Conservation (phyloP, 2,888 invertebrate species). For the Phorcus lineatus region DNA sequence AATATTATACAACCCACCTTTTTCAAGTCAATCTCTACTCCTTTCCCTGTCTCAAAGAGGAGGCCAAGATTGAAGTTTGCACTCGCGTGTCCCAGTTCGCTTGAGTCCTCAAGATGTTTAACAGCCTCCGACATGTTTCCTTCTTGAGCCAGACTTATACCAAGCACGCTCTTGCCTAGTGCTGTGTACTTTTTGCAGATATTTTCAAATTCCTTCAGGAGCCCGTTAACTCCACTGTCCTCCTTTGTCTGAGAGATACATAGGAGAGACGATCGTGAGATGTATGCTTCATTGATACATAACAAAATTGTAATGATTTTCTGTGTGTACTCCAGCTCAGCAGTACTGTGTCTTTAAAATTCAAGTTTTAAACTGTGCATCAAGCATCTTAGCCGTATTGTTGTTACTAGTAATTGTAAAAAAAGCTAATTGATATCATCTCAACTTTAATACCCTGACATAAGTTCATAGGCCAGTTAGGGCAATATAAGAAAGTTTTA, state of each 20-base stretch:
- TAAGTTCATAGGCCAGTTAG: no score
- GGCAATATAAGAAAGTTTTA: no score
- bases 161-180: constrained; percentile 56
- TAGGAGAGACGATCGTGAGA: no score
- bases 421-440: no score
- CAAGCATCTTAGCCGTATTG: no score
- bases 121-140: constrained; percentile 58
- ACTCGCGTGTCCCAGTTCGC: constrained; percentile 71
- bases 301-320: no score
- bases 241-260: background rate
- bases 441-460: no score
- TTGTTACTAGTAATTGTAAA: no score
- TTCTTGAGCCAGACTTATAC: constrained; percentile 45
- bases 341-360: no score
- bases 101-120: constrained; percentile 56
- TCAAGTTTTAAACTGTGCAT: no score
- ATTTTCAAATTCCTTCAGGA: constrained; percentile 56
- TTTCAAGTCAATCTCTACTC: constrained; percentile 80
- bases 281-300: no score
- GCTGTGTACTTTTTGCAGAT: constrained; percentile 58
- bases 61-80: constrained; percentile 83
- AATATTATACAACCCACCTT: constrained; percentile 61
- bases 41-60: constrained; percentile 83
- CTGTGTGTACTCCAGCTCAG: no score
- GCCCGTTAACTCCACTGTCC: constrained; percentile 48